These are phyloP conservation scores for Hemistola chrysoprasaria DNA, from an alignment of 2,888 invertebrate species.

Conservation along the genomic window DNA sequence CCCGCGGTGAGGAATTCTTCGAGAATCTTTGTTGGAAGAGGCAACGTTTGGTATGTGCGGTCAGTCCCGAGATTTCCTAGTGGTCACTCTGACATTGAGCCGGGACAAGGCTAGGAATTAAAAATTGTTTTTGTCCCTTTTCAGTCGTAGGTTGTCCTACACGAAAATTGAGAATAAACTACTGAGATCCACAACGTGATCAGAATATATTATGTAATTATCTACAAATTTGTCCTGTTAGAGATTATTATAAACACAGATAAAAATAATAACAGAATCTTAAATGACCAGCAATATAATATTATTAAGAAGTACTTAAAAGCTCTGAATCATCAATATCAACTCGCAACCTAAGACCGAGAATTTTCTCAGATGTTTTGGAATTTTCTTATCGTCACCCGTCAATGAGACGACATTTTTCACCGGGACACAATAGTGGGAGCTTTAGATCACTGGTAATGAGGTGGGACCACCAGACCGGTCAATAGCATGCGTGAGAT, in stretches of 20 bases:
- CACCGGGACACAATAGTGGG: constrained; percentile 71
- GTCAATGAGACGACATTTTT: constrained; percentile 74
- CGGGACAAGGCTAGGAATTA: constrained; percentile 35
- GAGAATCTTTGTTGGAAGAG: constrained; percentile 52
- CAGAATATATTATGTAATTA: no score
- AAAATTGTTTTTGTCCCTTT: background rate
- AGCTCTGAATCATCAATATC: no score
- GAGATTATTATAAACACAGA: no score
- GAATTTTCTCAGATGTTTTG: constrained; percentile 26
- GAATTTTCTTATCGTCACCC: constrained; percentile 71
- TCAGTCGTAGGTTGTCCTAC: background rate
- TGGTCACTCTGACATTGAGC: constrained; percentile 62
- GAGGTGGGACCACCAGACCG: constrained; percentile 71
- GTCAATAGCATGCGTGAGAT: constrained; percentile 73
- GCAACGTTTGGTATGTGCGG: constrained; percentile 60
- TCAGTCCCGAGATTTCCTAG: constrained; percentile 65
- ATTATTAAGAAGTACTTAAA: no score
- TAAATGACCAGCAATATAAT: no score
- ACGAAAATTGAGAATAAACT: no score
- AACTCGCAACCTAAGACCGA: no score
- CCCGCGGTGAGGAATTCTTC: constrained; percentile 51
- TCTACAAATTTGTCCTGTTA: no score
- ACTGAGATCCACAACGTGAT: no score
- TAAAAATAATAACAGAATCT: no score
- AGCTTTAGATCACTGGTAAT: constrained; percentile 65